phyloP scores from a whole-genome alignment of 2,113 vertebrate species.

The Platysternon megacephalum region DNA sequence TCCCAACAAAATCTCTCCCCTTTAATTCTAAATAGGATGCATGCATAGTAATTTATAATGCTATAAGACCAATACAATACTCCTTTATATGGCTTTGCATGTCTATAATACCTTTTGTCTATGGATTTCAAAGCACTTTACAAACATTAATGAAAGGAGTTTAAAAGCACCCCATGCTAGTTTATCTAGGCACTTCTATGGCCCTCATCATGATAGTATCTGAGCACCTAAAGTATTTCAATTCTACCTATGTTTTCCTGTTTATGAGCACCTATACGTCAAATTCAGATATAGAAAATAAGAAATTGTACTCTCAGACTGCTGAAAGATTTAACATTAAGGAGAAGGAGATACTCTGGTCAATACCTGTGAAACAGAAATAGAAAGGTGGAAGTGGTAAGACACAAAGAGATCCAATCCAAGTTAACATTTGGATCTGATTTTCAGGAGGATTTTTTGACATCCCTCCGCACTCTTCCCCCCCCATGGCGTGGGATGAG shows the following conservation, averaged over 20 bases:
- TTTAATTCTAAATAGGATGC: background rate
- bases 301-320: background rate
- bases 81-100: background rate
- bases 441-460: background rate
- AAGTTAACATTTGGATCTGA: background rate
- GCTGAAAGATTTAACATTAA: background rate
- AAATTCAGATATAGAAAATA: background rate
- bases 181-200: background rate
- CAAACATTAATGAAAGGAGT: background rate
- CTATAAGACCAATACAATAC: background rate
- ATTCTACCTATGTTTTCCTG: background rate
- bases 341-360: background rate
- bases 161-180: background rate
- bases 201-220: background rate
- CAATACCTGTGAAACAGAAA: background rate
- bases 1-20: background rate
- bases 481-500: background rate
- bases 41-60: background rate
- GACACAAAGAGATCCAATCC: background rate
- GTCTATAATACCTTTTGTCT: background rate
- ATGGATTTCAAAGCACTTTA: background rate
- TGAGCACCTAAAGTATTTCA: background rate
- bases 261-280: background rate
- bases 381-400: background rate
- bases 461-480: too few species aligned